These are phyloP conservation scores for Colossoma macropomum DNA, from an alignment of 2,113 vertebrate genomes.

Conservation along the genomic window DNA sequence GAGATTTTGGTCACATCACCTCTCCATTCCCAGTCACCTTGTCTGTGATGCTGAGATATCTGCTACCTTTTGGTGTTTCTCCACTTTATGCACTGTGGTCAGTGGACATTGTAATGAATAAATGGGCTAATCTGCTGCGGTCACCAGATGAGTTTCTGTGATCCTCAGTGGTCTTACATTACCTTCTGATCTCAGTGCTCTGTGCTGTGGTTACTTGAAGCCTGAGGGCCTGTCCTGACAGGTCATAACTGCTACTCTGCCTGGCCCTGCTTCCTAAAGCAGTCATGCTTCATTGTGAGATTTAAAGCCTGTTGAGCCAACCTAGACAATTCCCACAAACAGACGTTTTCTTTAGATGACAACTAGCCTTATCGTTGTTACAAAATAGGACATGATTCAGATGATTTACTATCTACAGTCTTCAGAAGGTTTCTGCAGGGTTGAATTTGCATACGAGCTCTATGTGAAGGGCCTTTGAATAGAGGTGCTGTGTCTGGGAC, in stretches of 20 bases:
- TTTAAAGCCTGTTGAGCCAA: background rate
- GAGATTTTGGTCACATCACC: no score
- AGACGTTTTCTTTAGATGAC: background rate
- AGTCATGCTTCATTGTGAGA: background rate
- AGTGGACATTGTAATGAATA: background rate
- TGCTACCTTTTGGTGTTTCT: background rate
- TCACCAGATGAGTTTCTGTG: background rate
- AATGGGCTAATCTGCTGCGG: background rate
- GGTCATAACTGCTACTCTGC: background rate
- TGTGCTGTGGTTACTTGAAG: background rate
- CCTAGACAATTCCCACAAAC: background rate
- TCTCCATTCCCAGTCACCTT: no score
- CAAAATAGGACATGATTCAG: background rate
- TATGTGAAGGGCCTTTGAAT: background rate
- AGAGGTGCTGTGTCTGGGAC: background rate
- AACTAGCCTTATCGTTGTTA: background rate
- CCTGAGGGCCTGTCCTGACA: constrained; percentile 1
- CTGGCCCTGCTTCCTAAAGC: background rate
- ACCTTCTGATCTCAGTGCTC: background rate
- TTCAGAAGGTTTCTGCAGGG: background rate
- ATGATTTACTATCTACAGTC: background rate
- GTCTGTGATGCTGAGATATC: background rate
- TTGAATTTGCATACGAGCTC: background rate
- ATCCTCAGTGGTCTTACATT: background rate
- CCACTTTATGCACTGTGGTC: background rate